Evolutionary conservation across 2,888 invertebrate genomes (phyloP), one percentile per base, ranked within the genome.

Genomic region (Portevinia maculata): DNA sequence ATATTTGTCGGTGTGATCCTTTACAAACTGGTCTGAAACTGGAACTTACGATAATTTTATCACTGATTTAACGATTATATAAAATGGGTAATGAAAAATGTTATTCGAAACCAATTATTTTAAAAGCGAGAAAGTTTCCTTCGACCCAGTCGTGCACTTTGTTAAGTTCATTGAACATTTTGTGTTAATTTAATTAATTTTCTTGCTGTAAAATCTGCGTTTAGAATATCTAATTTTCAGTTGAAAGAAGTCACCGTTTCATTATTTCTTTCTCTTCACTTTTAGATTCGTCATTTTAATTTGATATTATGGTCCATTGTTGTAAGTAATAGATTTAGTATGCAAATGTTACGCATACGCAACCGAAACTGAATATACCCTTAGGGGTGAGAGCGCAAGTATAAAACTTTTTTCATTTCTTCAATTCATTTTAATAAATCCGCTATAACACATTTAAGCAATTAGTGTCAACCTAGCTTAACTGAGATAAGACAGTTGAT

Each of bases 281-380:
- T 15, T 21, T 17, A 5, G 8, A 19, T 8, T 34, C n/a, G 8
- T 41, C n/a, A 5, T 13, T 52, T 15, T n/a, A n/a, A 15, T 17
- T 50, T 7, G 28, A 59, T 55, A 57, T 69, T 34, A 44, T 50
- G 50, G 59, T 57, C 46, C 21, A 44, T 41, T 32, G 13, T 15
- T 21, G 28, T 24, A n/a, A 2, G 7, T 62, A 46, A 62, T 34
- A 13, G n/a, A 34, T 44, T 53, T 46, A 30, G 6, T 71, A 71
- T 62, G 60, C 60, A 60, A 71, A 71, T 71, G 24, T 21, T 30
- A 30, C 52, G 34, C 44, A 71, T 52, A 60, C 60, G 59, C 70
- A 65, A 30, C 21, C 28, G 53, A 55, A 44, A 11, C 6, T n/a
- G 15, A 8, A 9, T 9, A 1, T 24, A 21, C 13, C 28, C n/a